Conservation (phyloP, 2,113 vertebrate genomes). For the Hemiscyllium ocellatum region DNA sequence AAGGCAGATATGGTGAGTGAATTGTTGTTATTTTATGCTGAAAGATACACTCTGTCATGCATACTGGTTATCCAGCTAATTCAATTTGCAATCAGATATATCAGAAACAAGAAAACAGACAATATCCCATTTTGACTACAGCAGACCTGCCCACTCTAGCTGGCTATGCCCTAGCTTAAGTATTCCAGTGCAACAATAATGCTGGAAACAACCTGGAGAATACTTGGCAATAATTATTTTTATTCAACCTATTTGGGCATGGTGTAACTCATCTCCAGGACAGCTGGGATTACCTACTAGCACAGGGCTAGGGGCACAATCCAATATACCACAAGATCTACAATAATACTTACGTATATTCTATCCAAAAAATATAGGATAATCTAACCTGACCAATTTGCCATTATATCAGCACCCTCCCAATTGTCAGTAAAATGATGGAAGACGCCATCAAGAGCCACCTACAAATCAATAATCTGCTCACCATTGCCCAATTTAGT, state of each 20-base stretch:
- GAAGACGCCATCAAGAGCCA: background rate
- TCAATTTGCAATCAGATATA: background rate
- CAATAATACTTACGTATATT: background rate
- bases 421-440: background rate
- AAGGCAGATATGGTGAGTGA: background rate
- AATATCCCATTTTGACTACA: background rate
- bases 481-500: background rate
- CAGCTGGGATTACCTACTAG: too few relatives aligned
- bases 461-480: background rate
- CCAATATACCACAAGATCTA: too few relatives aligned
- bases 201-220: background rate
- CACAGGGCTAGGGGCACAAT: too few relatives aligned
- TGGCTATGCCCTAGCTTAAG: too few relatives aligned
- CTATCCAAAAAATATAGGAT: background rate
- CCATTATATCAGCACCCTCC: background rate
- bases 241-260: too few relatives aligned
- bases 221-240: too few relatives aligned
- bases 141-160: background rate
- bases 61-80: background rate
- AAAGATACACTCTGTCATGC: background rate
- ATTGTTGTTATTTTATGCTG: background rate
- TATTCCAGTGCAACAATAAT: background rate
- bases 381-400: background rate
- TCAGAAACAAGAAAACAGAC: background rate
- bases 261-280: too few relatives aligned